phyloP scores from a whole-genome alignment of 2,113 vertebrate species.

The Heteronetta atricapilla region DNA sequence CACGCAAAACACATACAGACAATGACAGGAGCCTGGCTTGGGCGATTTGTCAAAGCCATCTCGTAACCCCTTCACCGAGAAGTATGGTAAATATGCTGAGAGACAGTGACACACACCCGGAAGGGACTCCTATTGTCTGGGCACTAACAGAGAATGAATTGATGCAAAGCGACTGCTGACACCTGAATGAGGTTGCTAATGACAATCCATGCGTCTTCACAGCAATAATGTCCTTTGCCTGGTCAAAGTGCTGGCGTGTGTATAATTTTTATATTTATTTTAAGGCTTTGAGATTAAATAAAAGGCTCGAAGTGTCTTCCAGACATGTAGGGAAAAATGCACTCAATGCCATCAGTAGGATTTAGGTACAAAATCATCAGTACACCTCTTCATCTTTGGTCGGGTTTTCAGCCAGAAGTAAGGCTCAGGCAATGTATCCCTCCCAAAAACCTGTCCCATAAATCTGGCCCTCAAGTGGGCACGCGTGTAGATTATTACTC shows the following conservation, averaged over 20 bases:
- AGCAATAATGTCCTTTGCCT: neutral
- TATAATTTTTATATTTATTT: neutral
- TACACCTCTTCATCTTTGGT: rapidly evolving
- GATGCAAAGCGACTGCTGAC: conserved; percentile 2
- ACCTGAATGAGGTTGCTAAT: neutral
- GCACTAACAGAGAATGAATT: neutral
- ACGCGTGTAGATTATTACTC: neutral
- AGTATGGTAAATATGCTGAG: neutral
- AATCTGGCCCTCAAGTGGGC: neutral
- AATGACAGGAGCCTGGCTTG: neutral
- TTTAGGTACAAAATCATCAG: neutral
- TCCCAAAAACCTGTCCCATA: neutral
- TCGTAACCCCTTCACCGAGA: neutral
- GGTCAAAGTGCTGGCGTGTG: neutral
- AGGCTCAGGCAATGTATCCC: neutral
- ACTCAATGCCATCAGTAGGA: rapidly evolving
- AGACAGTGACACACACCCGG: neutral
- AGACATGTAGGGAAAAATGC: rapidly evolving
- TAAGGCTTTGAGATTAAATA: neutral
- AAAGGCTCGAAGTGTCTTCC: neutral
- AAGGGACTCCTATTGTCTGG: neutral
- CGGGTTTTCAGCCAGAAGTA: neutral
- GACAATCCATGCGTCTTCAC: neutral
- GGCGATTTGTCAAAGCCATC: neutral
- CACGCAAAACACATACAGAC: neutral